Base-by-base conservation (phyloP, 2,797 vertebrate genomes). In the Hemitrygon akajei region DNA sequence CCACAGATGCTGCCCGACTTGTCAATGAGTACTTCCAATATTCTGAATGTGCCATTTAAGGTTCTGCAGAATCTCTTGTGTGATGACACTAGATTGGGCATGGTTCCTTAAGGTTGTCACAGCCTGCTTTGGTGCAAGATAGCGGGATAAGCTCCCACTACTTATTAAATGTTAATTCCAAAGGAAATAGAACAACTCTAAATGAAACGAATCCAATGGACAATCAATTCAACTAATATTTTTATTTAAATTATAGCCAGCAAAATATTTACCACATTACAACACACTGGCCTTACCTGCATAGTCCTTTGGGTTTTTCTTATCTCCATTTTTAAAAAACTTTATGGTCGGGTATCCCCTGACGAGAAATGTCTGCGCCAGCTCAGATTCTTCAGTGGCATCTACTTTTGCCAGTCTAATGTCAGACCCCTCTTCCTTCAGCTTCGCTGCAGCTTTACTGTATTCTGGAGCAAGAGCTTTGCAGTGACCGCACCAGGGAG, bases 401-500 rank as follows among this genome's bases (percentile, higher is more conserved):
- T 99, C 99, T 63, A 99, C 99, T 95, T 99, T 99, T 18, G 94
- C 99, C 95, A 99, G 95, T 2, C 98, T 97, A 95, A 99, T 98
- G 11, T 95, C 96, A 0, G 98, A 99, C 4, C 97, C 97, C 94
- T 99, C 98, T 0, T 96, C 96, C 95, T 98, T 98, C 94, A 99
- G 96, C 63, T 96, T 96, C 0, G 97, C 98, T 0, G 99, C 99
- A 0, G 98, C 99, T 95, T 99, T 99, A 94, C 97, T 98, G 0
- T 98, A 99, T 95, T 99, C 98, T 0, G 99, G 99, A 0, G 96
- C 98, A 95, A 99, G 97, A 0, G 98, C 99, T 93, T 99, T 99
- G 97, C 99, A 99, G 96, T 99, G 99, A 3, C 99, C 99, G n/a
- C 99, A 99, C 99, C 99, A 99, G 1, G 99, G 99, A 27, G 99